These are phyloP conservation scores for Amblyjoppa proteus DNA, from an alignment of 2,888 invertebrate species.

Conservation along the genomic window DNA sequence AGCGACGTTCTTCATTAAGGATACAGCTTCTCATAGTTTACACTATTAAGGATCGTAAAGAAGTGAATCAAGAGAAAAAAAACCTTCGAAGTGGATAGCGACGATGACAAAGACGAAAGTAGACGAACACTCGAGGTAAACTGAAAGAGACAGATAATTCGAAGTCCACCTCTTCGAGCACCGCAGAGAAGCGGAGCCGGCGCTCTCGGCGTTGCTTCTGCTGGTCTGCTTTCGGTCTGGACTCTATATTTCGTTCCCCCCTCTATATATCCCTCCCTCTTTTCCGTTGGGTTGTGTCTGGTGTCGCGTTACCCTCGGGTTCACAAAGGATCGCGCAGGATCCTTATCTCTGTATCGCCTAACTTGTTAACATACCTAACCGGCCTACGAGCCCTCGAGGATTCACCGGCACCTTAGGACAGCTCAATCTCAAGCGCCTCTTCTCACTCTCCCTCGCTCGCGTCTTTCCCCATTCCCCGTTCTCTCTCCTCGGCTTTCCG, in stretches of 20 bases:
- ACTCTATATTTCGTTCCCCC: slow-evolving; percentile 39
- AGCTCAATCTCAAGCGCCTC: slow-evolving; percentile 75
- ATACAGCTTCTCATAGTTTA: slow-evolving; percentile 44
- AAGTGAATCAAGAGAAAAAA: slow-evolving; percentile 58
- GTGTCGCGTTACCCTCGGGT: slow-evolving; percentile 83
- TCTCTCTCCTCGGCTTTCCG: slow-evolving; percentile 52
- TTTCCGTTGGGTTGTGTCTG: slow-evolving; percentile 76
- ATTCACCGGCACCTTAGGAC: slow-evolving; percentile 76
- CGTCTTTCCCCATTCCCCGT: slow-evolving; percentile 29
- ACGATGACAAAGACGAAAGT: slow-evolving; percentile 39
- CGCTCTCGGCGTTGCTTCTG: slow-evolving; percentile 42
- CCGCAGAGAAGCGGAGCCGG: slow-evolving; percentile 53
- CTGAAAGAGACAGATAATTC: slow-evolving; percentile 60
- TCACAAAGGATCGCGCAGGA: slow-evolving; percentile 83
- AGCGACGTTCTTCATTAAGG: background rate
- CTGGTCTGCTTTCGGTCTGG: slow-evolving; percentile 76
- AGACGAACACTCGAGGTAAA: slow-evolving; percentile 57
- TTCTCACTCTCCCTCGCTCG: slow-evolving; percentile 51
- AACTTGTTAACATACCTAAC: slow-evolving; percentile 84
- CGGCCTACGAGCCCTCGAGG: slow-evolving; percentile 76
- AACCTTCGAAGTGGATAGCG: slow-evolving; percentile 40
- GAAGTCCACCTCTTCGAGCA: slow-evolving; percentile 23
- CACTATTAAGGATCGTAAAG: slow-evolving; percentile 40
- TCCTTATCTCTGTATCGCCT: slow-evolving; percentile 84
- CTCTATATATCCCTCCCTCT: slow-evolving; percentile 24